phyloP scores from a whole-genome alignment of 37 sponge, comb jelly and placozoan species.

The Chondrilla cf. caribensis region DNA sequence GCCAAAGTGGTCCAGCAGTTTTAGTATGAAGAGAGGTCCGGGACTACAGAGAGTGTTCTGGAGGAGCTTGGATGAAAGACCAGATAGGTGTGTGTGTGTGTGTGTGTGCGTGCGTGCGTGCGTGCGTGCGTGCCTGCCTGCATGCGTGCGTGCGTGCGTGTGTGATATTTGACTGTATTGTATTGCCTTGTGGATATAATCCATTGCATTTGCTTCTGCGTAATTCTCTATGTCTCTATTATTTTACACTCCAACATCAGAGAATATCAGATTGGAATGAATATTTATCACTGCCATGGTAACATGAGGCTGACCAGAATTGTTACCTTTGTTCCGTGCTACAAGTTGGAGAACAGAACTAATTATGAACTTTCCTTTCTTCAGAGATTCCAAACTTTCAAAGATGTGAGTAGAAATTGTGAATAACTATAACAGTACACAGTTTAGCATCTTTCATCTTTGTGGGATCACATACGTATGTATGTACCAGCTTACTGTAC shows the following conservation, averaged over 20 bases:
- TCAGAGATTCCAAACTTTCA: conserved; percentile 54
- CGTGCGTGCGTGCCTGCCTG: too few species aligned
- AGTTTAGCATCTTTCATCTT: too few species aligned
- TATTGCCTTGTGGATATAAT: too few species aligned
- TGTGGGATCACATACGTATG: too few species aligned
- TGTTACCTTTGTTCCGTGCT: conserved; percentile 80
- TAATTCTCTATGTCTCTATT: neutral
- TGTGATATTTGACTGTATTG: too few species aligned
- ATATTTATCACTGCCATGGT: conserved; percentile 50
- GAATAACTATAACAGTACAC: too few species aligned
- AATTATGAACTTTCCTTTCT: conserved; percentile 62
- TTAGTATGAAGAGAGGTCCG: conserved; percentile 47
- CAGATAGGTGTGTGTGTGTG: conserved; percentile 51
- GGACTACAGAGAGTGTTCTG: conserved; percentile 55
- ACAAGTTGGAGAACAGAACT: conserved; percentile 80
- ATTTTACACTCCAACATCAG: conserved; percentile 3
- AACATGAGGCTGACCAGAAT: conserved; percentile 54
- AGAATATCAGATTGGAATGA: conserved; percentile 84
- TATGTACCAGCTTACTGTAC: too few species aligned
- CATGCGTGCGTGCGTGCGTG: too few species aligned
- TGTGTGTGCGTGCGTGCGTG: neutral
- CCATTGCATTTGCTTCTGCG: too few species aligned
- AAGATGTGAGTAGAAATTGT: conserved; percentile 29
- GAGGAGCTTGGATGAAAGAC: conserved; percentile 33
- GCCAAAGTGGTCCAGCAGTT: conserved; percentile 40